phyloP scores from a whole-genome alignment of 2,888 invertebrate species.

The Artemia sinica region DNA sequence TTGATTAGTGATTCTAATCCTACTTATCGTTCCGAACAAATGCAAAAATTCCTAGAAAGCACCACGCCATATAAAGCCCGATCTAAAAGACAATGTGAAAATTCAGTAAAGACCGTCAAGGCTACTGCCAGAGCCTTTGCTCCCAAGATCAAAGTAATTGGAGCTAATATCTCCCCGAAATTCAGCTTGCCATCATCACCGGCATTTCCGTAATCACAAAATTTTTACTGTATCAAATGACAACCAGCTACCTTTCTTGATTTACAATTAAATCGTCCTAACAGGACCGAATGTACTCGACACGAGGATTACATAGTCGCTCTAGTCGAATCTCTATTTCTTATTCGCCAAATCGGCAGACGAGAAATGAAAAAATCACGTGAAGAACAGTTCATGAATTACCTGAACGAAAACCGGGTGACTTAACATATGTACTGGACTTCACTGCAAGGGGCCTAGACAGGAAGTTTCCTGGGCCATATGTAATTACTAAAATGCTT shows the following conservation, averaged over 20 bases:
- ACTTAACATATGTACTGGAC: neutral
- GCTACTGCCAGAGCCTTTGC: neutral
- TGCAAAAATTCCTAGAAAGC: neutral
- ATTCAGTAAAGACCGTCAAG: neutral
- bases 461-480: neutral
- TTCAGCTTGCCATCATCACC: neutral
- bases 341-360: neutral
- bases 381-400: neutral
- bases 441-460: conserved; percentile 3
- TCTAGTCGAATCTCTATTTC: neutral
- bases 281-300: neutral
- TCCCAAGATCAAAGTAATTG: neutral
- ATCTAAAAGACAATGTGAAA: neutral
- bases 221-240: neutral
- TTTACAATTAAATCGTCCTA: neutral
- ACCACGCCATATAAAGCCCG: neutral
- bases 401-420: neutral
- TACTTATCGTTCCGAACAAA: too few species aligned
- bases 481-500: too few species aligned
- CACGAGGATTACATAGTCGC: too few species aligned
- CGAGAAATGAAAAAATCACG: conserved; percentile 2
- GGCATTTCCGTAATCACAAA: neutral
- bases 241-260: neutral
- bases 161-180: neutral
- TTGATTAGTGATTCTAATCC: too few species aligned